These are phyloP conservation scores for Cephalopterus ornatus DNA, from an alignment of 2,113 vertebrate species.

Conservation along the genomic window DNA sequence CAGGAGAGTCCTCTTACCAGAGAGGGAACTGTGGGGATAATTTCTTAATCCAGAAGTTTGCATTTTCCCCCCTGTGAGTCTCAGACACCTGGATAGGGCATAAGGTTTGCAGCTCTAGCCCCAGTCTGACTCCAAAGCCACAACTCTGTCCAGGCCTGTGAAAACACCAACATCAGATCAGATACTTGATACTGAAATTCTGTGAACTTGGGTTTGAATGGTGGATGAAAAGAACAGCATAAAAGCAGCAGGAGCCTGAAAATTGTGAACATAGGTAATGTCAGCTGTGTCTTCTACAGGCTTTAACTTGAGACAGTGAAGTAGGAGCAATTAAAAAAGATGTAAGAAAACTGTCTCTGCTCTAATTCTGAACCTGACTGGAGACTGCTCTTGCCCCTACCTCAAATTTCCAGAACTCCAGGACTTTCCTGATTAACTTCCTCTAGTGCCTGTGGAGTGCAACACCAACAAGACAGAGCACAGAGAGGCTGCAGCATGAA, in stretches of 20 bases:
- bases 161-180: not conserved
- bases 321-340: not conserved
- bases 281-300: not conserved
- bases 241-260: not conserved
- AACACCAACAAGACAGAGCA: not conserved
- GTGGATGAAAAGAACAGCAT: not conserved
- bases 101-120: not conserved
- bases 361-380: not conserved
- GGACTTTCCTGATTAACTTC: not conserved
- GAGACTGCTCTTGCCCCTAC: not conserved
- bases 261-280: not conserved
- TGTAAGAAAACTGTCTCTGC: not conserved
- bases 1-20: not conserved
- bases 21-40: not conserved
- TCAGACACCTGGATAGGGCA: not conserved
- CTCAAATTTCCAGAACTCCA: not conserved
- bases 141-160: not conserved
- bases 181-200: not conserved
- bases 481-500: not conserved
- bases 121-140: not conserved
- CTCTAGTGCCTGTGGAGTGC: not conserved
- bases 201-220: not conserved
- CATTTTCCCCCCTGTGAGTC: not conserved
- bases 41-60: not conserved
- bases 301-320: not conserved